These are phyloP conservation scores for Ptyas mucosa DNA, from an alignment of 2,113 vertebrate species.

Conservation along the genomic window DNA sequence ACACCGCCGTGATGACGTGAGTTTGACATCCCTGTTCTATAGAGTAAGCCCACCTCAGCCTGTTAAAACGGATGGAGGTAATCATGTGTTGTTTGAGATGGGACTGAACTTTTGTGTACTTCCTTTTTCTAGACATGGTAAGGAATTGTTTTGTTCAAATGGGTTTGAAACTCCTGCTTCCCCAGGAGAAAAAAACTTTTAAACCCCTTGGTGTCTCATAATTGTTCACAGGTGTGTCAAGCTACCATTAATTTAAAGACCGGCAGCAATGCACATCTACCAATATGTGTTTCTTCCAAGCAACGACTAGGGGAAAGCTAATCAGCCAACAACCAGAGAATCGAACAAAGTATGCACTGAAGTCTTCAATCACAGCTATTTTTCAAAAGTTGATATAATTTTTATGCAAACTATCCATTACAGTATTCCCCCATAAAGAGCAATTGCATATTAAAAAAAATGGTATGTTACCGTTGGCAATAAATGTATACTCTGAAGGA, in stretches of 20 bases:
- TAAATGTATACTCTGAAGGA: conserved; percentile 63
- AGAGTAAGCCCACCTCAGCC: neutral
- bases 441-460: conserved; percentile 40
- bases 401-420: conserved; percentile 71
- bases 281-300: conserved; percentile 76
- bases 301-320: conserved; percentile 78
- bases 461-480: conserved; percentile 53
- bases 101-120: neutral
- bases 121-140: conserved; percentile 60
- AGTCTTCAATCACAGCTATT: conserved; percentile 76
- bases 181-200: conserved; percentile 69
- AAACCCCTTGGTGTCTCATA: conserved; percentile 76
- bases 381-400: conserved; percentile 77
- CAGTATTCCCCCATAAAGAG: conserved; percentile 60
- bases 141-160: conserved; percentile 69
- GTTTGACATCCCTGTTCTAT: neutral
- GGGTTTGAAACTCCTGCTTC: conserved; percentile 70
- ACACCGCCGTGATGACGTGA: too few species aligned
- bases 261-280: conserved; percentile 75
- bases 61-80: neutral
- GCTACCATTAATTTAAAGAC: conserved; percentile 77
- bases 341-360: conserved; percentile 62
- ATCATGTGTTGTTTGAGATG: neutral
- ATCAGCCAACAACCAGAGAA: conserved; percentile 83
- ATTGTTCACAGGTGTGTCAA: conserved; percentile 79